These are phyloP conservation scores for Pinctada fucata DNA, from an alignment of 2,888 invertebrate genomes.

Conservation along the genomic window DNA sequence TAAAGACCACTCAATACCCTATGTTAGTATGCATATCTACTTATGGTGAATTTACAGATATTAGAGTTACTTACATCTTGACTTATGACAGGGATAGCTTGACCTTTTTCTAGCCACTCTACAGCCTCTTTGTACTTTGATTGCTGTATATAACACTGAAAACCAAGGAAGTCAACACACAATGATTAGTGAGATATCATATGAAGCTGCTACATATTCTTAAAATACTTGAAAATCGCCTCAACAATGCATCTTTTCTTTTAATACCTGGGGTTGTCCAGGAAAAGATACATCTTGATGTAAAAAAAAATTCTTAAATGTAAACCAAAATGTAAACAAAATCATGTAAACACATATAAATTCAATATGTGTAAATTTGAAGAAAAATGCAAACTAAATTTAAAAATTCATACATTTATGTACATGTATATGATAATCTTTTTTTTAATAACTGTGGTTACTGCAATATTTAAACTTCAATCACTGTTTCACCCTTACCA, in stretches of 20 bases:
- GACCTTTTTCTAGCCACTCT: slow-evolving; percentile 66
- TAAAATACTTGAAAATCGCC: too few relatives aligned
- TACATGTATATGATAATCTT: background rate
- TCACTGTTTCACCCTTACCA: too few relatives aligned
- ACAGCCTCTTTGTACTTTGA: slow-evolving; percentile 63
- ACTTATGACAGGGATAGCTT: slow-evolving; percentile 52
- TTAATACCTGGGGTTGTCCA: too few relatives aligned
- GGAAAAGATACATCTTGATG: too few relatives aligned
- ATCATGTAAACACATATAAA: background rate
- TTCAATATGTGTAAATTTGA: background rate
- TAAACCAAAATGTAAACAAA: background rate
- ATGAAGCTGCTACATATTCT: background rate
- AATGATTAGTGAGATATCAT: background rate
- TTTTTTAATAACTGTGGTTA: background rate
- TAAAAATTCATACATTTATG: background rate
- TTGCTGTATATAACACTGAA: slow-evolving; percentile 70
- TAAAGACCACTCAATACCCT: too few relatives aligned
- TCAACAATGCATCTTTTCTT: too few relatives aligned
- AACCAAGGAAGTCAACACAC: background rate
- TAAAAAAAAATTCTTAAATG: too few relatives aligned
- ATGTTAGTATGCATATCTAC: too few relatives aligned
- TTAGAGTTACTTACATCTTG: slow-evolving; percentile 60
- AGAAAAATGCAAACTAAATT: background rate
- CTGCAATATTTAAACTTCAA: background rate
- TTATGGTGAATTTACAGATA: too few relatives aligned